Evolutionary conservation across 2,797 vertebrate species (phyloP).

Genomic region (Acipenser oxyrinchus): DNA sequence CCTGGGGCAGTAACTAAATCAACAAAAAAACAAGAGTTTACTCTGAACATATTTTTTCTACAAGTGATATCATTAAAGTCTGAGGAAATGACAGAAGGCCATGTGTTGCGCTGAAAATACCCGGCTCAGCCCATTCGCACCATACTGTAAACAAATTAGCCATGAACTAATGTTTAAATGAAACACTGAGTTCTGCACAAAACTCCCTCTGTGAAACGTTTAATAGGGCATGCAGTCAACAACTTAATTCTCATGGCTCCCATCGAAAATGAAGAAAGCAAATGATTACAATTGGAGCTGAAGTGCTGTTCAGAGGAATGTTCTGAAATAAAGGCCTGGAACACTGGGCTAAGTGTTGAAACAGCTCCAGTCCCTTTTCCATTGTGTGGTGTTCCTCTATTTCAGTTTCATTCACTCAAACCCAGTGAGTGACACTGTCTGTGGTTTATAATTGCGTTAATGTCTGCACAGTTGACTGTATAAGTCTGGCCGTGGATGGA

Average conservation of each 20-base stretch:
- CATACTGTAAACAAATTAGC: slow-evolving; percentile 25
- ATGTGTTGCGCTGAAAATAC: slow-evolving; percentile 18
- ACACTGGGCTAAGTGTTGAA: neutral
- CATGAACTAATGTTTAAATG: slow-evolving; percentile 9
- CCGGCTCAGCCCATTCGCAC: neutral
- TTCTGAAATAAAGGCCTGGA: neutral
- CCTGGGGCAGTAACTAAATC: no score
- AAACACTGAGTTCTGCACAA: slow-evolving; percentile 17
- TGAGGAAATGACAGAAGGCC: slow-evolving; percentile 1
- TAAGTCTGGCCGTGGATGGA: no score
- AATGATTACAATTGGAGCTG: slow-evolving; percentile 7
- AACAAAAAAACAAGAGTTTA: no score
- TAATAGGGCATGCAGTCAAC: slow-evolving; percentile 26
- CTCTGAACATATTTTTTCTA: slow-evolving; percentile 3
- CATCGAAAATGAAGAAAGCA: slow-evolving; percentile 20
- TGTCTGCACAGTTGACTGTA: no score
- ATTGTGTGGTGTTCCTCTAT: neutral
- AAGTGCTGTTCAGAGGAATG: neutral
- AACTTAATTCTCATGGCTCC: slow-evolving; percentile 14
- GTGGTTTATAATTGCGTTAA: no score
- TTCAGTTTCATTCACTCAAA: neutral
- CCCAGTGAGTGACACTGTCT: neutral
- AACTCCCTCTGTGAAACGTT: slow-evolving; percentile 16
- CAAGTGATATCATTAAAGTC: no score
- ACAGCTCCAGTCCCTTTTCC: neutral